These are phyloP conservation scores for Butastur rufipennis DNA, from an alignment of 2,113 vertebrate species.

Conservation along the genomic window DNA sequence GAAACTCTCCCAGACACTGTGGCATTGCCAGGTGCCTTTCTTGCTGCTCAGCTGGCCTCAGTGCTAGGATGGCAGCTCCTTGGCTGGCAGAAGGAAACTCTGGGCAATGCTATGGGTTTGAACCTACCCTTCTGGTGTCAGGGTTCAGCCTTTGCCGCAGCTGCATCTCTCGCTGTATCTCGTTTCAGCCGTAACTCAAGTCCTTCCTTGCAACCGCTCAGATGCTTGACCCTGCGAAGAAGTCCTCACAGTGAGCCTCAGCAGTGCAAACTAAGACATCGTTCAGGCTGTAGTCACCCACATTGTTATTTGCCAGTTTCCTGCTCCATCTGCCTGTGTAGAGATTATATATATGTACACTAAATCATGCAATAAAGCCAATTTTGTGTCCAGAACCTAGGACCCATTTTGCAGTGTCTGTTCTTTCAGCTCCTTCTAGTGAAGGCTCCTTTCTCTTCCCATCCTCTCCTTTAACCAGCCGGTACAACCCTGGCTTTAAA, in stretches of 20 bases:
- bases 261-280: not conserved
- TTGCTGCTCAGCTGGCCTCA: not conserved
- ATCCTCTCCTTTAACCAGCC: not conserved
- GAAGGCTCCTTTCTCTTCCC: not conserved
- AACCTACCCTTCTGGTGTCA: not conserved
- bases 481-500: not conserved
- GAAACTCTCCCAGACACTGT: not conserved
- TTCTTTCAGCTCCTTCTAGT: rapidly evolving
- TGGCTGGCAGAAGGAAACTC: not conserved
- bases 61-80: not conserved
- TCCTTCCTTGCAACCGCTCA: rapidly evolving
- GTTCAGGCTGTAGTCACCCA: not conserved
- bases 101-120: not conserved
- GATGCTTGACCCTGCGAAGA: not conserved
- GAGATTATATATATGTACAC: not conserved
- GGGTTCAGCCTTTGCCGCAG: not conserved
- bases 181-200: not conserved
- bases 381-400: not conserved
- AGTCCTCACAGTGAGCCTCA: not conserved
- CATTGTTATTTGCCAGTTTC: not conserved
- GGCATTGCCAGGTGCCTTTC: not conserved
- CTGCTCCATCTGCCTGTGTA: not conserved
- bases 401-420: not conserved
- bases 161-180: not conserved
- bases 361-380: slow-evolving; percentile 43